Evolutionary conservation across 2,113 vertebrate species (phyloP), one percentile per base, ranked within the genome.

Genomic region (Corydoras maculifer): DNA sequence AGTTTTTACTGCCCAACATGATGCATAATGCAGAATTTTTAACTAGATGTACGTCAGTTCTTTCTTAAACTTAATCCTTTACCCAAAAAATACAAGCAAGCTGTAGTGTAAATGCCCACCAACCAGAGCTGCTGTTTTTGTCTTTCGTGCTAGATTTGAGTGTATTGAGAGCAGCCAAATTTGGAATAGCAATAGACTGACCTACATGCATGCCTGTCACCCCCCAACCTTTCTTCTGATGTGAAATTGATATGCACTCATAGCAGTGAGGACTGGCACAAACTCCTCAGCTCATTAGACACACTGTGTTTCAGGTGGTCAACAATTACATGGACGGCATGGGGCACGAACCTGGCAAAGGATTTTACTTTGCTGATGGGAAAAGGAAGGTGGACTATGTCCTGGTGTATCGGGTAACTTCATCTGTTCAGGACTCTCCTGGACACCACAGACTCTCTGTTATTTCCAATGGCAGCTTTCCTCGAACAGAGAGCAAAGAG

Each of bases 341-440:
- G 30, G 66, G 72, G 12, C 25, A 58, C 53, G 0, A 75, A 13
- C 71, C 49, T 25, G n/a, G 80, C 74, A 85, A 83, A 0, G 87
- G 90, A 62, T 90, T 91, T 84, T 91, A 86, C 81, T 98, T 99
- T 79, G 80, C 85, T 0, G 94, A 98, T 61, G 93, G 89, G 79
- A 90, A 86, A 70, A 91, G 94, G 73, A 98, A 97, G 82, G 94
- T 98, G 0, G 97, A 99, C 84, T 99, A 97, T 0, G 94, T 99
- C 29, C 82, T 99, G 13, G 92, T 90, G 13, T 94, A 92, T 70
- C 88, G 91, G 32, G 89, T 92, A 9, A 87, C 76, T 0, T 63
- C 81, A 6, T 53, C 85, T 3, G 79, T 61, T 35, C 76, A 68
- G 8, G 68, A 0, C 65, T 48, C 0, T 66, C 79, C 0, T 0